phyloP scores from a whole-genome alignment of 2,113 vertebrate species.

The Gasterosteus nipponicus region DNA sequence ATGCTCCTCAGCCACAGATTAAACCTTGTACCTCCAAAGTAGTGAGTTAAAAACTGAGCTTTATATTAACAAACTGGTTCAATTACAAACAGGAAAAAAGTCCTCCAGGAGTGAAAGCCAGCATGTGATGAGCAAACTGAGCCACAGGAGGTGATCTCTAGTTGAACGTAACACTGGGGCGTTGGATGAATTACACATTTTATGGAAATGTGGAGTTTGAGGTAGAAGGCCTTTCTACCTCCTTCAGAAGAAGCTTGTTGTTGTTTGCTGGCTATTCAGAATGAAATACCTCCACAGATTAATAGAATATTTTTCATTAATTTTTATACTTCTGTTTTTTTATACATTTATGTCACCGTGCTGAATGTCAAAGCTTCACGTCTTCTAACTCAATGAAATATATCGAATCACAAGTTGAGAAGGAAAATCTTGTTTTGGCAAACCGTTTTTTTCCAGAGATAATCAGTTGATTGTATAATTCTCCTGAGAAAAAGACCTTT shows the following conservation, averaged over 20 bases:
- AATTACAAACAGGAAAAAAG: slow-evolving; percentile 25
- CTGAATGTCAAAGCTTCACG: background rate
- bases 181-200: background rate
- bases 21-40: slow-evolving; percentile 28
- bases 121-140: slow-evolving; percentile 29
- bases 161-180: slow-evolving; percentile 30
- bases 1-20: background rate
- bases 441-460: background rate
- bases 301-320: background rate
- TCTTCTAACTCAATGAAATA: background rate
- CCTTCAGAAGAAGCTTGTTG: background rate
- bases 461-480: background rate
- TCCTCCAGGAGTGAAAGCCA: background rate
- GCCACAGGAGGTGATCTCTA: slow-evolving; percentile 47
- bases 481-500: background rate
- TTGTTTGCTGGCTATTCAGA: background rate
- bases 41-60: background rate
- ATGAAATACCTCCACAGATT: too few species aligned
- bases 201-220: background rate
- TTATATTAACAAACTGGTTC: slow-evolving; percentile 13
- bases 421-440: background rate
- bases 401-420: background rate
- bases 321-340: too few species aligned
- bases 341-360: background rate
- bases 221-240: background rate